A percentile compares a stretch with the other conserved stretches of the same genome.
phyloP scores from a whole-genome alignment of 2,113 vertebrate genomes.

The Pontoporia blainvillei region DNA sequence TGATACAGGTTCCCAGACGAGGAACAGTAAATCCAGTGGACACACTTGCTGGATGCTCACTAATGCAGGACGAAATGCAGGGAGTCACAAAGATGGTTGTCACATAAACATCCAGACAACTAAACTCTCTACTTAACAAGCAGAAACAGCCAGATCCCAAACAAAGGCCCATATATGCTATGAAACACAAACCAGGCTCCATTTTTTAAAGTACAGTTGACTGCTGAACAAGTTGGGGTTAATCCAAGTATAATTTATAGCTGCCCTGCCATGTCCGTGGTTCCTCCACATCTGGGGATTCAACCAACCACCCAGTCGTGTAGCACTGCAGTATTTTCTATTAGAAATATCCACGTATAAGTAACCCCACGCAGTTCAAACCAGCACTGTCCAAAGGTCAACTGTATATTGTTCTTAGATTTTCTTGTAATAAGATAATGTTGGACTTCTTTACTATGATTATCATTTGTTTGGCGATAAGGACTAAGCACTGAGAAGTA shows the following conservation, averaged over 20 bases:
- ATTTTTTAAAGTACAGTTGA: not conserved
- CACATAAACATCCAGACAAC: not conserved
- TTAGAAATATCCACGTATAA: not conserved
- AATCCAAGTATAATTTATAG: not conserved
- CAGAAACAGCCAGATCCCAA: not conserved
- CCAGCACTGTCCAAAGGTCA: not conserved
- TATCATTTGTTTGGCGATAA: not conserved
- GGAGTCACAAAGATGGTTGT: not conserved
- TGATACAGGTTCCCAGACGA: not conserved
- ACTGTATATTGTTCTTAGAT: not conserved
- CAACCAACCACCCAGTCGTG: rapidly evolving
- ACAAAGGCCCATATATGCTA: not conserved
- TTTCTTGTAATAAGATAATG: not conserved
- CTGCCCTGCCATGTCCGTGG: not conserved
- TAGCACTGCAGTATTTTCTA: too few relatives aligned
- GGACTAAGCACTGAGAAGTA: not conserved
- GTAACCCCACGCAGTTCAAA: not conserved
- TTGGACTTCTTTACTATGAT: not conserved
- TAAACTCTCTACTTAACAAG: not conserved
- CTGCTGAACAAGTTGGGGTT: not conserved
- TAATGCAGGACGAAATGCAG: not conserved
- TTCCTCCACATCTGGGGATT: not conserved
- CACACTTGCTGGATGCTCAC: not conserved
- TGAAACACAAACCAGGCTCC: not conserved
- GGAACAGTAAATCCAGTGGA: not conserved